Evolutionary conservation across 2,113 vertebrate species (phyloP).

Genomic region (Lonchura striata): DNA sequence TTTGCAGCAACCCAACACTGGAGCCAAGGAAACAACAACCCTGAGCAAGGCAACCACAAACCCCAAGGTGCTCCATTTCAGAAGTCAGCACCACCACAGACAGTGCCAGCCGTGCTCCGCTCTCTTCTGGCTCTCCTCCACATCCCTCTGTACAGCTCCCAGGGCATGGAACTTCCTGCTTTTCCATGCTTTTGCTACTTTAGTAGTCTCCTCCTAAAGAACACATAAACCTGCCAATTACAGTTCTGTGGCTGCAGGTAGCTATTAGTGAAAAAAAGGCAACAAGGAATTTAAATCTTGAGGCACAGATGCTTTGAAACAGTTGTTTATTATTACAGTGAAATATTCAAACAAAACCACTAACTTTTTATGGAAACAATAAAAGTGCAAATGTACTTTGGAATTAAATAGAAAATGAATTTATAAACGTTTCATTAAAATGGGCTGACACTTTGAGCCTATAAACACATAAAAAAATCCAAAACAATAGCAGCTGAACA

Average conservation of each 20-base stretch:
- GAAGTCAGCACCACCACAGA: neutral
- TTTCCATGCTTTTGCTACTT: neutral
- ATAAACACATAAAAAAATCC: neutral
- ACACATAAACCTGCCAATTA: neutral
- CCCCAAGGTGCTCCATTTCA: neutral
- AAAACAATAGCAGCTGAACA: conserved; percentile 56
- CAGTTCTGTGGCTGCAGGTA: neutral
- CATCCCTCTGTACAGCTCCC: neutral
- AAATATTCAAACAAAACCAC: conserved; percentile 51
- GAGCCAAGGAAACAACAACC: neutral
- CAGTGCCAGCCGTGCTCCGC: rapidly evolving
- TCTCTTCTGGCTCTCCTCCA: neutral
- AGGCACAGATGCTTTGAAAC: conserved; percentile 12
- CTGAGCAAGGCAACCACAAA: neutral
- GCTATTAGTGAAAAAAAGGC: neutral
- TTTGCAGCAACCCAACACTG: neutral
- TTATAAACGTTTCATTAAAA: conserved; percentile 1
- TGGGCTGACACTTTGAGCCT: conserved; percentile 23
- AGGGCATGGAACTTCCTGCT: neutral
- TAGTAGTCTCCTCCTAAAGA: neutral
- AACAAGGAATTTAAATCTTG: neutral
- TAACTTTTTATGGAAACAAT: conserved; percentile 36
- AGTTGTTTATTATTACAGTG: conserved; percentile 72
- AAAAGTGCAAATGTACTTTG: conserved; percentile 72
- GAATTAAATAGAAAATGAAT: conserved; percentile 59